Evolutionary conservation across 2,797 vertebrate genomes (phyloP).

Genomic region (Choloepus didactylus): DNA sequence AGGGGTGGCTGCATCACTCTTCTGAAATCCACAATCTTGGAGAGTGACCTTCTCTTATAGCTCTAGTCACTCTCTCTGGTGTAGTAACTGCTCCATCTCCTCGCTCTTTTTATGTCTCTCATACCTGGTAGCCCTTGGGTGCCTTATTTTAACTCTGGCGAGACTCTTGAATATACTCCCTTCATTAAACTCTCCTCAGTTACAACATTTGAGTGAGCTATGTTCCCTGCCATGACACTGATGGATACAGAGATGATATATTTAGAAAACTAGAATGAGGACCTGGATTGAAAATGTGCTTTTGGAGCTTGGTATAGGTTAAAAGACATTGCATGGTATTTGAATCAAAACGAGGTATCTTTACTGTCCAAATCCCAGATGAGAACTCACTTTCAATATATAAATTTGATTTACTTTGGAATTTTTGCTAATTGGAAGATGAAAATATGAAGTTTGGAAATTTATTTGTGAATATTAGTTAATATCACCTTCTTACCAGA

Average conservation of each 20-base stretch:
- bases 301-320: neutral
- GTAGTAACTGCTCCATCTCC: neutral
- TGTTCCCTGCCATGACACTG: neutral
- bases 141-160: neutral
- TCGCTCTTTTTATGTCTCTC: neutral
- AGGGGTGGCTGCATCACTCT: neutral
- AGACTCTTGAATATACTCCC: neutral
- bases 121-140: neutral
- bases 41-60: neutral
- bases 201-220: neutral
- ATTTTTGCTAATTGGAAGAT: neutral
- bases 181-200: neutral
- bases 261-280: neutral
- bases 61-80: neutral
- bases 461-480: neutral
- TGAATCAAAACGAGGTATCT: neutral
- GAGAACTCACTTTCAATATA: neutral
- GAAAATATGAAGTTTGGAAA: slow-evolving; percentile 20
- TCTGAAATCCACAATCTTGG: neutral
- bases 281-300: neutral
- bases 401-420: neutral
- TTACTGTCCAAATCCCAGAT: neutral
- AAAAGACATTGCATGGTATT: neutral
- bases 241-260: neutral
- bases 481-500: neutral